Percentiles rank a stretch among this genome's conserved stretches.
Conservation (phyloP, 1,140 invertebrate species). For the Sitodiplosis mosellana region DNA sequence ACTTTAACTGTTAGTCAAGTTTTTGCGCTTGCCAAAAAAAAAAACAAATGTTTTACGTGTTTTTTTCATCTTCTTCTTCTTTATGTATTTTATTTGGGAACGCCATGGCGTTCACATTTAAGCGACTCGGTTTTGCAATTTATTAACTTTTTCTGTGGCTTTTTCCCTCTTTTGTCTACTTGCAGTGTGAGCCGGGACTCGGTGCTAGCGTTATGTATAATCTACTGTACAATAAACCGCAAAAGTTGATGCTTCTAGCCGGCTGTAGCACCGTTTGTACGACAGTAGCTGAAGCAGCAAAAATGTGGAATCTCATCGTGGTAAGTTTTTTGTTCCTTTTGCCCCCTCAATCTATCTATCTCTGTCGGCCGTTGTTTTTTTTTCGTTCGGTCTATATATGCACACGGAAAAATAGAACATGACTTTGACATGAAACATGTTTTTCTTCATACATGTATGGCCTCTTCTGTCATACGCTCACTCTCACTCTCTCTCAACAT, state of each 20-base stretch:
- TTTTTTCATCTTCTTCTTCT: neutral
- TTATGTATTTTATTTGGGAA: too few species aligned
- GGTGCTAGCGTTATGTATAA: conserved; percentile 98
- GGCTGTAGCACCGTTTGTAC: conserved; percentile 99
- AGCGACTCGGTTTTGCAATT: neutral
- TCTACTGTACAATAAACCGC: conserved; percentile 86
- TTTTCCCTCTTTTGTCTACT: conserved; percentile 8
- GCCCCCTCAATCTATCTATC: neutral
- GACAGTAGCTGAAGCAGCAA: conserved; percentile 95
- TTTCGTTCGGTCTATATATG: neutral
- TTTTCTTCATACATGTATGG: neutral
- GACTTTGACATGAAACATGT: too few species aligned
- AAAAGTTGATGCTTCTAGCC: conserved; percentile 87
- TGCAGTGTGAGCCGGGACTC: conserved; percentile 92
- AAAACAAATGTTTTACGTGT: neutral
- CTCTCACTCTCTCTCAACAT: too few species aligned
- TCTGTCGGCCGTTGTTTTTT: neutral
- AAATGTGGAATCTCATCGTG: conserved; percentile 99
- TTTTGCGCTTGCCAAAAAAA: neutral
- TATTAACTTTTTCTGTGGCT: neutral
- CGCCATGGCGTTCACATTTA: too few species aligned
- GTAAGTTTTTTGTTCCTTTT: conserved; percentile 49
- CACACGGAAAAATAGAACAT: neutral
- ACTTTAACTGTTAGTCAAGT: too few species aligned
- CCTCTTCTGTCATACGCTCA: neutral